Base-by-base conservation (phyloP, 2,888 invertebrate genomes). In the Phoronis australis region DNA sequence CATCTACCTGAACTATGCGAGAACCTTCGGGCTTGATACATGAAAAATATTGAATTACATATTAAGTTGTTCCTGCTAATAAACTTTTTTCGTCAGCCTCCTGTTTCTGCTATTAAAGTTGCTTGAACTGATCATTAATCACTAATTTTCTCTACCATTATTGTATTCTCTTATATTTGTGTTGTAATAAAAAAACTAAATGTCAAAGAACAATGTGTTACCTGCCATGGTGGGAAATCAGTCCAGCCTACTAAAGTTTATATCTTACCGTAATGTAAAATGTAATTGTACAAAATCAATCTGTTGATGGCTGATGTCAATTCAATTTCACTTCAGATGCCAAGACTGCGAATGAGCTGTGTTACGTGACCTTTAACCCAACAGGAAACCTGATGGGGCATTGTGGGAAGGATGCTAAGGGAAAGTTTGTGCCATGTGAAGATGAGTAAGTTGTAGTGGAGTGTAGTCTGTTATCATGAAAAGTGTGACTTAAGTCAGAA, bases 331-430 rank as follows among this genome's bases (percentile, higher is more conserved):
- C 37, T 39, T 37, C 23, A 45, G 31, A 62, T 63, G 4, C 61
- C 80, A 82, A 88, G 12, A 87, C 90, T 0, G 93, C 88, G 2
- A 90, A 92, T 71, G 83, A 83, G 56, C 85, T 89, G 66, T 97
- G 96, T 80, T 96, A 88, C 78, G 90, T 92, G 56, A 88, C 92
- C 78, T 94, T 93, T 80, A 97, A 97, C 78, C 87, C 90, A 0
- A 91, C 94, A 70, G 97, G 97, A 12, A 88, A 90, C 42, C 88
- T 90, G 61, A 93, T 89, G 62, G 97, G 97, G 0, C 94, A 97
- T 76, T 97, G 97, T 75, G 97, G 97, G 39, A 85, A 85, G 39
- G 67, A 73, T 41, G 55, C 57, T 12, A 56, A 50, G n/a, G n/a
- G n/a, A n/a, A n/a, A n/a, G n/a, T n/a, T n/a, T n/a, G n/a, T n/a